phyloP scores from a whole-genome alignment of 2,113 vertebrate genomes.

The Hemicordylus capensis region DNA sequence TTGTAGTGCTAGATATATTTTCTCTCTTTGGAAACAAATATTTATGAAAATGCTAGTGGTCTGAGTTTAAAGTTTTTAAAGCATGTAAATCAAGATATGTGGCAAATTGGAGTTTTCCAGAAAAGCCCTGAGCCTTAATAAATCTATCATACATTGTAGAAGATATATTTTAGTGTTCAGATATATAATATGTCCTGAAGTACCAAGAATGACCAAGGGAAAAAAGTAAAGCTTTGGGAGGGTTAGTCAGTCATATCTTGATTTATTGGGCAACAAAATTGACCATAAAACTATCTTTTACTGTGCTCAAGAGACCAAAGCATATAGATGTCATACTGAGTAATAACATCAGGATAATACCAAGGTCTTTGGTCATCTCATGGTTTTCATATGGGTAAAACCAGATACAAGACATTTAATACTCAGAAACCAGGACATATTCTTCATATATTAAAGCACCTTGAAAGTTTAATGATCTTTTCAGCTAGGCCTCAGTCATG shows the following conservation, averaged over 20 bases:
- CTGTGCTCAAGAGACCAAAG: constrained; percentile 52
- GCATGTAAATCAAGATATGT: constrained; percentile 49
- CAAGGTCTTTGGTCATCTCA: constrained; percentile 68
- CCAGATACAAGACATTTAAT: constrained; percentile 62
- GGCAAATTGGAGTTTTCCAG: constrained; percentile 58
- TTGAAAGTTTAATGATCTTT: constrained; percentile 60
- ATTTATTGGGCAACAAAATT: constrained; percentile 69
- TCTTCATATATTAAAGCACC: constrained; percentile 57
- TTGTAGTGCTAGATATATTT: neutral
- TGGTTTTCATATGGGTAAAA: constrained; percentile 57
- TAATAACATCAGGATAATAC: constrained; percentile 63
- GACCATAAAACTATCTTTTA: constrained; percentile 66
- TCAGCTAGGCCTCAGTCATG: constrained; percentile 48
- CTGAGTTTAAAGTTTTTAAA: constrained; percentile 45
- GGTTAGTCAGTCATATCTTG: constrained; percentile 50
- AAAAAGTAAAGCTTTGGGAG: constrained; percentile 51
- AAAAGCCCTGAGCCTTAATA: constrained; percentile 48
- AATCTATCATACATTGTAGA: constrained; percentile 37
- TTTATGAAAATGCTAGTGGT: constrained; percentile 30
- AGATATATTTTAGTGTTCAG: constrained; percentile 55
- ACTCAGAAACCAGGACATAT: constrained; percentile 48
- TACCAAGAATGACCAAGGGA: constrained; percentile 21
- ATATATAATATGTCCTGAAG: constrained; percentile 38
- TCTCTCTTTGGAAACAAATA: constrained; percentile 41
- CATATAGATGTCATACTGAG: constrained; percentile 63